phyloP scores from a whole-genome alignment of 2,888 invertebrate genomes.

The Cephonodes hylas region DNA sequence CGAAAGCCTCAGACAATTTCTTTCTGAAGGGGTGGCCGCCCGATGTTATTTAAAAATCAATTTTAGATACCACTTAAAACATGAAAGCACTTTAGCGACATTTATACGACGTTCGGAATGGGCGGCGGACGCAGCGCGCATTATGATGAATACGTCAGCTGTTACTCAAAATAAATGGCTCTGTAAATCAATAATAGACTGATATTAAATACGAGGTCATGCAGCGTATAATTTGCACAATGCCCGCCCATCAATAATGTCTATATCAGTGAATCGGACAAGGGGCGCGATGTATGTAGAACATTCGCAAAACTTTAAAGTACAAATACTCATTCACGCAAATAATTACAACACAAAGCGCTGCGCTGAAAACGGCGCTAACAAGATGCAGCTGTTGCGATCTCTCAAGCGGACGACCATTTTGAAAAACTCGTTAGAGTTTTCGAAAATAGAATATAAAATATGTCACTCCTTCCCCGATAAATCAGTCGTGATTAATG shows the following conservation, averaged over 20 bases:
- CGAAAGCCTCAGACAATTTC: conserved; percentile 67
- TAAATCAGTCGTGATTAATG: conserved; percentile 80
- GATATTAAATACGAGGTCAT: conserved; percentile 61
- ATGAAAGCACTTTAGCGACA: conserved; percentile 38
- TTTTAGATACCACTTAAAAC: conserved; percentile 55
- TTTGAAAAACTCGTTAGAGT: conserved; percentile 76
- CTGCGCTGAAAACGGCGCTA: conserved; percentile 63
- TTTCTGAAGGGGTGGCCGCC: conserved; percentile 53
- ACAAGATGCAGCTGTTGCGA: conserved; percentile 78
- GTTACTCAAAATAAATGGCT: conserved; percentile 54
- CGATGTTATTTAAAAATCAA: conserved; percentile 70
- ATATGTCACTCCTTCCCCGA: conserved; percentile 78
- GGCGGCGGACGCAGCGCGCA: conserved; percentile 38
- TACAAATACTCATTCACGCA: conserved; percentile 63
- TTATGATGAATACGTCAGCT: conserved; percentile 61
- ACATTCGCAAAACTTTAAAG: conserved; percentile 39
- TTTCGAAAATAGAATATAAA: conserved; percentile 81
- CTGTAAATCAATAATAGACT: conserved; percentile 65
- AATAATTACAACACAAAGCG: conserved; percentile 73
- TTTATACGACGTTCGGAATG: conserved; percentile 42
- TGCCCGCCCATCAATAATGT: conserved; percentile 54
- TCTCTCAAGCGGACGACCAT: conserved; percentile 66
- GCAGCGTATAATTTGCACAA: conserved; percentile 65
- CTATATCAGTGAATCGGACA: conserved; percentile 44
- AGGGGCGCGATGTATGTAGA: conserved; percentile 46